Percentiles rank a stretch among this genome's conserved stretches.
Evolutionary conservation across 2,113 vertebrate genomes (phyloP).

Genomic region (Cavia porcellus): DNA sequence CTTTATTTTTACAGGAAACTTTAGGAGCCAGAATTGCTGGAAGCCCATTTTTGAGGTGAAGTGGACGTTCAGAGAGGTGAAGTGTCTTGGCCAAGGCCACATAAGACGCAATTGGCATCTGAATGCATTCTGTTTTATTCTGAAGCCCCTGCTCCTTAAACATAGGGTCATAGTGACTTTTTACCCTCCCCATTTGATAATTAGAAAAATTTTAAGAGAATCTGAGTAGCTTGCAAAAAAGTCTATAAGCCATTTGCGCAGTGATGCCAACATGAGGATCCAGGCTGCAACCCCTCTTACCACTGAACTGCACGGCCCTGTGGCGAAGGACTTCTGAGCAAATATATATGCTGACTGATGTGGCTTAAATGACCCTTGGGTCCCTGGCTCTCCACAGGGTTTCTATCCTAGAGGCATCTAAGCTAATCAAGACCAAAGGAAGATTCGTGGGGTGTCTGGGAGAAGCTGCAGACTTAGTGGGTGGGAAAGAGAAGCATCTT

Average conservation of each 20-base stretch:
- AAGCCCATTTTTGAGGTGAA: conserved; percentile 17
- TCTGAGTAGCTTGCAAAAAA: neutral
- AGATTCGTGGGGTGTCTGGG: neutral
- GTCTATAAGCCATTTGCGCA: neutral
- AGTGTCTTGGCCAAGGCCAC: neutral
- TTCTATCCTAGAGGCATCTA: neutral
- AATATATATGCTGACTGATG: fast-evolving
- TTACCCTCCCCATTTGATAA: neutral
- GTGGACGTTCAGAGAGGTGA: neutral
- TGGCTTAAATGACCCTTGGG: neutral
- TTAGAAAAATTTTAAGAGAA: neutral
- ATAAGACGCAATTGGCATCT: neutral
- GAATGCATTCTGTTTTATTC: neutral
- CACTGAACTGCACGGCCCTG: neutral
- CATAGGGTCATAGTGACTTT: neutral
- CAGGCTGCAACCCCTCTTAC: neutral
- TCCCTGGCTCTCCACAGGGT: neutral
- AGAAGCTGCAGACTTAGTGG: conserved; percentile 18
- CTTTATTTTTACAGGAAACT: neutral
- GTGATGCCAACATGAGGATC: neutral
- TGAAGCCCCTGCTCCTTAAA: neutral
- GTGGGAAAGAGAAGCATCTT: conserved; percentile 21
- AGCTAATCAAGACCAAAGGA: conserved; percentile 17
- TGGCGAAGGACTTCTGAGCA: neutral
- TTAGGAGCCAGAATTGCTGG: neutral